phyloP scores from a whole-genome alignment of 1,140 invertebrate genomes.

The Tetramorium simillimum region DNA sequence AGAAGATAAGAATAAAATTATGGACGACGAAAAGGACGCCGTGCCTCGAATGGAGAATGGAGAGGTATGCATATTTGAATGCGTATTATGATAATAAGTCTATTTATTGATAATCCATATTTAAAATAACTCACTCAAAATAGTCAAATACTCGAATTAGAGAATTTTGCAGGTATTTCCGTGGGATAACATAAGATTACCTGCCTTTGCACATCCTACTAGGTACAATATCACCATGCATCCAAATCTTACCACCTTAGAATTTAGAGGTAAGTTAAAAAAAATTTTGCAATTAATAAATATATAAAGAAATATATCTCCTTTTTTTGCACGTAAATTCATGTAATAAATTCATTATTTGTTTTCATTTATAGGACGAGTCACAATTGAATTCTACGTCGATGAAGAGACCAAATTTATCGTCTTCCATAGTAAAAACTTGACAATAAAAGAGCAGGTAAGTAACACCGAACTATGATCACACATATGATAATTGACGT shows the following conservation, averaged over 20 bases:
- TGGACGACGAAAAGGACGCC: constrained; percentile 87
- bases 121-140: background rate
- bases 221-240: constrained; percentile 96
- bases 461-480: constrained; percentile 64
- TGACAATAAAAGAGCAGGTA: constrained; percentile 94
- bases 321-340: too few relatives aligned
- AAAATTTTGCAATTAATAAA: background rate
- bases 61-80: constrained; percentile 73
- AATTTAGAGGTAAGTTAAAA: constrained; percentile 90
- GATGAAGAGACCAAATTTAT: constrained; percentile 95
- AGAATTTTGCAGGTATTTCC: constrained; percentile 90
- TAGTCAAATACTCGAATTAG: background rate
- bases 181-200: constrained; percentile 95
- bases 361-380: constrained; percentile 88
- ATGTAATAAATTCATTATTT: background rate
- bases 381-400: constrained; percentile 93
- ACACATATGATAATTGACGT: background rate
- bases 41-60: constrained; percentile 91
- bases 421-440: constrained; percentile 95
- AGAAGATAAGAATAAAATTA: constrained; percentile 88
- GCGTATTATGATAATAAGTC: background rate
- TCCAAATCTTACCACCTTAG: constrained; percentile 96
- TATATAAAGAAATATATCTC: background rate
- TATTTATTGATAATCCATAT: constrained; percentile 24
- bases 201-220: constrained; percentile 91